A percentile compares a stretch with the other conserved stretches of the same genome.
phyloP scores from a whole-genome alignment of 2,888 invertebrate species.

The Eustalomyia histrio region DNA sequence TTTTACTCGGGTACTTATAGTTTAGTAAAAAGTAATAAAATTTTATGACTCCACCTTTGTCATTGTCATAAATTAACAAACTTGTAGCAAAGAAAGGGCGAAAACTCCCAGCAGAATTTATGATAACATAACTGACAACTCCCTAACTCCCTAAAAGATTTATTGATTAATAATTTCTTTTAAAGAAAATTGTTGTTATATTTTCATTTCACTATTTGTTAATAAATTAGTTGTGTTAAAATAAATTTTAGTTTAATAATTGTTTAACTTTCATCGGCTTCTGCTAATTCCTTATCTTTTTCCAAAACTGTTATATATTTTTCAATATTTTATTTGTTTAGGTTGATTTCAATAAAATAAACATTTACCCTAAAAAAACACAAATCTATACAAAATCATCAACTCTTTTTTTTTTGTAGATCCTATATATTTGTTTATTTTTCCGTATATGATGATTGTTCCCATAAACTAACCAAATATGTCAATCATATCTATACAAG shows the following conservation, averaged over 20 bases:
- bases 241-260: slow-evolving; percentile 24
- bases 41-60: slow-evolving; percentile 27
- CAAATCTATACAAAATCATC: not conserved
- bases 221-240: slow-evolving; percentile 3
- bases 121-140: not conserved
- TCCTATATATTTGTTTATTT: slow-evolving; percentile 24
- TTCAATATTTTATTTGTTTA: slow-evolving; percentile 38
- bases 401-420: slow-evolving; percentile 26
- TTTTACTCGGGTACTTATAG: too few relatives aligned
- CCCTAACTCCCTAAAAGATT: not conserved
- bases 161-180: not conserved
- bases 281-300: slow-evolving; percentile 27
- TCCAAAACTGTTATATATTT: slow-evolving; percentile 9
- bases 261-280: slow-evolving; percentile 36
- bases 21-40: slow-evolving; percentile 31
- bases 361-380: slow-evolving; percentile 32
- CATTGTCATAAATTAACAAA: slow-evolving; percentile 32
- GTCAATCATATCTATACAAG: slow-evolving; percentile 33
- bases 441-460: not conserved
- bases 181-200: not conserved
- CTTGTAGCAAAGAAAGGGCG: not conserved
- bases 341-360: slow-evolving; percentile 43
- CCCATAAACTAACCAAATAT: slow-evolving; percentile 37
- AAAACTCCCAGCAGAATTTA: not conserved
- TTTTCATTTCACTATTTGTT: not conserved